phyloP scores from a whole-genome alignment of 2,888 invertebrate genomes.

The Quadroppia sp. region DNA sequence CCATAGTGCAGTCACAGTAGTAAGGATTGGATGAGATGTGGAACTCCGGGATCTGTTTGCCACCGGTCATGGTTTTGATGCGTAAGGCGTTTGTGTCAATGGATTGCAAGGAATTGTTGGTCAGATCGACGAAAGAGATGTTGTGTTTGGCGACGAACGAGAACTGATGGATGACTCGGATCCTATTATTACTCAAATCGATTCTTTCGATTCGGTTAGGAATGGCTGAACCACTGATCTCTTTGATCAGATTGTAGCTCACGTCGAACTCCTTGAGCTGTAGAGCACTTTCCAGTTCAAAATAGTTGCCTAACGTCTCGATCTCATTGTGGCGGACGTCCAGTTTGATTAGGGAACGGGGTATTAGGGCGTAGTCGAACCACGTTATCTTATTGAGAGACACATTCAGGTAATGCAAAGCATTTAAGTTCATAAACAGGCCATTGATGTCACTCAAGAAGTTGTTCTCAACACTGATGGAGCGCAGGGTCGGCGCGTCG shows the following conservation, averaged over 20 bases:
- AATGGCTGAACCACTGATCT: conserved; percentile 70
- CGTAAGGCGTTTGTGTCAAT: conserved; percentile 83
- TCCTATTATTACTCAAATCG: conserved; percentile 84
- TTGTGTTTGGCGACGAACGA: conserved; percentile 83
- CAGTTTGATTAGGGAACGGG: conserved; percentile 75
- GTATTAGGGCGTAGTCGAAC: conserved; percentile 82
- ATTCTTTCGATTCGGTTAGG: conserved; percentile 79
- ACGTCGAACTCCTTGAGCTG: conserved; percentile 77
- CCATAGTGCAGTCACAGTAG: conserved; percentile 84
- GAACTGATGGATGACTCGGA: conserved; percentile 76
- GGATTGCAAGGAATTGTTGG: conserved; percentile 82
- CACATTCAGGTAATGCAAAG: conserved; percentile 80
- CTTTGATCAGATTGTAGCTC: conserved; percentile 80
- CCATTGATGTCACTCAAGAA: conserved; percentile 73
- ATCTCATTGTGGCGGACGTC: conserved; percentile 78
- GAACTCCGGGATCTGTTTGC: conserved; percentile 66
- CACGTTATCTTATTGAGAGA: conserved; percentile 82
- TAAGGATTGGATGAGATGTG: conserved; percentile 79
- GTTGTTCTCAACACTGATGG: conserved; percentile 80
- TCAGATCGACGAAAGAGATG: conserved; percentile 81
- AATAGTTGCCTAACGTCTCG: conserved; percentile 73
- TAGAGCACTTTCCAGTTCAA: conserved; percentile 73
- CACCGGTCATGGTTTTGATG: conserved; percentile 59
- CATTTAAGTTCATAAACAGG: conserved; percentile 74
- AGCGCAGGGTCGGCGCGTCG: conserved; percentile 68